Evolutionary conservation across 2,797 vertebrate species (phyloP).

Genomic region (Halcyon chelicuti): DNA sequence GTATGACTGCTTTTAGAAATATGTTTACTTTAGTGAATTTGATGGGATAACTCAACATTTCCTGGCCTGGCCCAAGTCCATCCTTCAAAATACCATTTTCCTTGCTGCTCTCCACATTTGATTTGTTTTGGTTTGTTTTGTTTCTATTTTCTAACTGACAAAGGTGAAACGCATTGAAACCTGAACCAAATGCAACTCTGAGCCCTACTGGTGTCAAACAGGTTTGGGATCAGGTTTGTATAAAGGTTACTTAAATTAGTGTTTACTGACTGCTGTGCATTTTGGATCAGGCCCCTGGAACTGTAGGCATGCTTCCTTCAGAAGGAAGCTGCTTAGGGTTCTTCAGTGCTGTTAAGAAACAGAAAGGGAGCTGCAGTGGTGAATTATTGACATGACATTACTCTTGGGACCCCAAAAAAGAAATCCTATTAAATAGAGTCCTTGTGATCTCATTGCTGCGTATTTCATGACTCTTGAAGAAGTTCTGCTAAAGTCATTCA

Average conservation of each 20-base stretch:
- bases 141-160: not conserved
- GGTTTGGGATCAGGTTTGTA: not conserved
- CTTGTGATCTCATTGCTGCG: constrained; percentile 51
- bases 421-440: constrained; percentile 62
- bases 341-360: constrained; percentile 46
- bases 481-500: constrained; percentile 62
- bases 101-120: not conserved
- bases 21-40: constrained; percentile 38
- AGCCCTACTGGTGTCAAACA: not conserved
- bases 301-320: not conserved
- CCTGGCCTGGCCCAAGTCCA: constrained; percentile 38
- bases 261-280: constrained; percentile 16
- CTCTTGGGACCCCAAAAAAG: constrained; percentile 51
- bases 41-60: constrained; percentile 44
- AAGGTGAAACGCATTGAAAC: not conserved
- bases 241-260: not conserved
- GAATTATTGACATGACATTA: constrained; percentile 48
- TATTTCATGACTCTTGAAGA: constrained; percentile 54
- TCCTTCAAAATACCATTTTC: constrained; percentile 59
- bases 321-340: constrained; percentile 37
- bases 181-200: not conserved
- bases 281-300: constrained; percentile 26
- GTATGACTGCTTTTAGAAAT: not conserved
- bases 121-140: not conserved
- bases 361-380: constrained; percentile 36